A percentile compares a stretch with the other conserved stretches of the same genome.
phyloP scores from a whole-genome alignment of 2,888 invertebrate species.

The Leptinotarsa juncta region DNA sequence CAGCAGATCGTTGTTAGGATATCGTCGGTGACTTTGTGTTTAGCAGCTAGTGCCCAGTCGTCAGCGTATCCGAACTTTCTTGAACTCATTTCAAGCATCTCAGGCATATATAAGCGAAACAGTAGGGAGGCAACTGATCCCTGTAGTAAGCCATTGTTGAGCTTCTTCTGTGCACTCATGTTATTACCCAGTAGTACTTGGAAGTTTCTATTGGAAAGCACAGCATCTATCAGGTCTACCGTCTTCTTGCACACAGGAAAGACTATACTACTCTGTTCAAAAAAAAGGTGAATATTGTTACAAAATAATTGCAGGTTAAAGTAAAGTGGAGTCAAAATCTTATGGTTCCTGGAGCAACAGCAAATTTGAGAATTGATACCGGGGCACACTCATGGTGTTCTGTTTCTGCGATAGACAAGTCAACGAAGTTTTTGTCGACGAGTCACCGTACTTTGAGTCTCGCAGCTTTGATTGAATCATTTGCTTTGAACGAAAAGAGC shows the following conservation, averaged over 20 bases:
- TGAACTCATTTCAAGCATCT: no score
- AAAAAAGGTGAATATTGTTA: neutral
- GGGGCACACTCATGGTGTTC: constrained; percentile 71
- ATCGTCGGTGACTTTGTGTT: no score
- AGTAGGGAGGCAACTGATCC: no score
- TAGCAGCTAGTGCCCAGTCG: no score
- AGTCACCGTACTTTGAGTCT: constrained; percentile 47
- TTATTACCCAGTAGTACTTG: no score
- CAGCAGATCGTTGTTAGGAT: no score
- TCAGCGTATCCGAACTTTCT: no score
- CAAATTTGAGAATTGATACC: constrained; percentile 67
- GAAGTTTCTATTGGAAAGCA: no score
- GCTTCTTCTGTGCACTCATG: no score
- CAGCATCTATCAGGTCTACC: no score
- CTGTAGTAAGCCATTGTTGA: no score
- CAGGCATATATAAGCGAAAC: no score
- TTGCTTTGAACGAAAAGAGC: constrained; percentile 50
- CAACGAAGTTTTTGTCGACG: constrained; percentile 65
- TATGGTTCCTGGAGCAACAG: constrained; percentile 67
- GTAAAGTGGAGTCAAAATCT: constrained; percentile 66
- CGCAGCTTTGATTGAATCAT: constrained; percentile 51
- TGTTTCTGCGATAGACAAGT: constrained; percentile 71
- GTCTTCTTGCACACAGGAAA: neutral
- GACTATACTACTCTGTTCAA: neutral
- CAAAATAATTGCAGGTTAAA: constrained; percentile 54